Evolutionary conservation across 2,797 vertebrate species (phyloP).

Genomic region (Halcyon chelicuti): DNA sequence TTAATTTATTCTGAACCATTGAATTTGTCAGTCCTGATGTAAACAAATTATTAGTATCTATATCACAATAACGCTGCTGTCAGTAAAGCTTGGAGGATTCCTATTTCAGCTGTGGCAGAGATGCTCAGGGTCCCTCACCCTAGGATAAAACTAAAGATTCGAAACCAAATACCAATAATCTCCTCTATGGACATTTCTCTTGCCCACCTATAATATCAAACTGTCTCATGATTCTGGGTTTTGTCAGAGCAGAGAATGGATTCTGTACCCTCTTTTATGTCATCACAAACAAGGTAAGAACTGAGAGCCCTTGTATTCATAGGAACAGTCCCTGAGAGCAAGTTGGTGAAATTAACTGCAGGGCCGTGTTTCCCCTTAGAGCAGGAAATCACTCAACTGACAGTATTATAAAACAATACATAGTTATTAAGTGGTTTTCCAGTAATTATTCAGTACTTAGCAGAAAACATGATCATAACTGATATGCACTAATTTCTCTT

Average conservation of each 20-base stretch:
- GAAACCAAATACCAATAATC: slow-evolving; percentile 50
- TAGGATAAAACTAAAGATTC: slow-evolving; percentile 28
- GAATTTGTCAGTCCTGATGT: background rate
- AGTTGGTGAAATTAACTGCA: background rate
- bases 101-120: background rate
- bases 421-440: slow-evolving; percentile 49
- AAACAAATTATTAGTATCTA: background rate
- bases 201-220: background rate
- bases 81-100: background rate
- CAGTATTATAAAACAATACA: slow-evolving; percentile 11
- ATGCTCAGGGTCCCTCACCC: background rate
- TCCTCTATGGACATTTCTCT: slow-evolving; percentile 21
- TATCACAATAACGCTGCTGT: background rate
- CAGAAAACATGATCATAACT: slow-evolving; percentile 25
- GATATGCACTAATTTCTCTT: slow-evolving; percentile 38
- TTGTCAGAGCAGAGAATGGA: background rate
- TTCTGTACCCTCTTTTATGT: background rate
- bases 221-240: background rate
- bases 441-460: slow-evolving; percentile 45
- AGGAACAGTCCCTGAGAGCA: background rate
- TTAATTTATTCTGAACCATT: background rate
- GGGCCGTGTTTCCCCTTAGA: background rate
- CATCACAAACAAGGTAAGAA: background rate
- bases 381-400: slow-evolving; percentile 3
- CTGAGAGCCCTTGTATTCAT: background rate